phyloP scores from a whole-genome alignment of 2,113 vertebrate species.

The Manacus vitellinus region DNA sequence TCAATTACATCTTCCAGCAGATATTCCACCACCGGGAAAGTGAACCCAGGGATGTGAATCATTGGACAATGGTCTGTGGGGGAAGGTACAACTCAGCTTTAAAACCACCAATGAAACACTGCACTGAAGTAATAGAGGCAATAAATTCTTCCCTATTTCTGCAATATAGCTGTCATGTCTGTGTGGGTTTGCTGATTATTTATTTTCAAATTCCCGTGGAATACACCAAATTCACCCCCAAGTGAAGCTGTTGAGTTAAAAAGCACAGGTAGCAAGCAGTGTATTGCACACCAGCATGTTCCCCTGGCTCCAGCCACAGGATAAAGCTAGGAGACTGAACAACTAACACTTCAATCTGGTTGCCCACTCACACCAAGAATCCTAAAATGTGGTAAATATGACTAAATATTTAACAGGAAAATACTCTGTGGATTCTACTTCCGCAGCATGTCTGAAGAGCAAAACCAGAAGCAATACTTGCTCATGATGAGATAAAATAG shows the following conservation, averaged over 20 bases:
- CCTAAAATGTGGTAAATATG: not conserved
- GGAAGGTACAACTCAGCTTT: not conserved
- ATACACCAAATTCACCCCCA: not conserved
- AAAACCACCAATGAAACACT: not conserved
- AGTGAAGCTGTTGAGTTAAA: not conserved
- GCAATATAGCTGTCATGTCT: not conserved
- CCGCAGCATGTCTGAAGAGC: not conserved
- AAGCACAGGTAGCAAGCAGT: not conserved
- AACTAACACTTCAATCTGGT: not conserved
- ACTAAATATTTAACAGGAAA: not conserved
- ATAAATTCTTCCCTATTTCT: not conserved
- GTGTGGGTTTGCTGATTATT: not conserved
- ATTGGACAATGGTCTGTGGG: slow-evolving; percentile 87
- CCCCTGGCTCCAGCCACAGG: not conserved
- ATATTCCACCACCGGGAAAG: slow-evolving; percentile 92
- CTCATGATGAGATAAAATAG: not conserved
- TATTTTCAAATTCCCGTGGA: not conserved
- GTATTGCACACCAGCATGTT: not conserved
- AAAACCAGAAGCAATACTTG: not conserved
- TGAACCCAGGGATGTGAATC: slow-evolving; percentile 95
- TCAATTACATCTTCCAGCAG: slow-evolving; percentile 93
- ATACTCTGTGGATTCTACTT: not conserved
- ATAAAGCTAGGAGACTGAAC: not conserved
- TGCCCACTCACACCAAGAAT: not conserved
- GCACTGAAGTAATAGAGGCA: not conserved